A percentile compares a stretch with the other conserved stretches of the same genome.
These are phyloP conservation scores for Pterostichus madidus DNA, from an alignment of 2,888 invertebrate species.

Conservation along the genomic window DNA sequence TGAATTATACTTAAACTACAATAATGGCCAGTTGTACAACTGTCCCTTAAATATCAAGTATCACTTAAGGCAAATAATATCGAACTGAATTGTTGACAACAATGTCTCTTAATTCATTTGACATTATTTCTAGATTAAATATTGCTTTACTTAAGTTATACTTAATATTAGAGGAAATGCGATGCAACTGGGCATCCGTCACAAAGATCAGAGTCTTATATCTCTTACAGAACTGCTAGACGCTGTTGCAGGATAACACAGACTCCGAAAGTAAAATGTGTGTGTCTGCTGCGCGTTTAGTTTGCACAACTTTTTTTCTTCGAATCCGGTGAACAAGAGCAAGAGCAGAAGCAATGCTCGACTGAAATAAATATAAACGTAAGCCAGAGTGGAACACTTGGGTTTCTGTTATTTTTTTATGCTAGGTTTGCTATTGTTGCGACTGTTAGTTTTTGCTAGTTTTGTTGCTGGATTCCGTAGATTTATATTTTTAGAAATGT, in stretches of 20 bases:
- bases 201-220: constrained; percentile 15
- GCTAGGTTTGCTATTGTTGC: constrained; percentile 32
- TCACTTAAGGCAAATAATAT: too few relatives aligned
- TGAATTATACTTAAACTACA: too few relatives aligned
- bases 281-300: constrained; percentile 26
- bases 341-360: background rate
- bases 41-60: too few relatives aligned
- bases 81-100: too few relatives aligned
- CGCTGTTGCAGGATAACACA: background rate
- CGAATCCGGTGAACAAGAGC: too few relatives aligned
- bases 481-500: constrained; percentile 38
- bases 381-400: constrained; percentile 20
- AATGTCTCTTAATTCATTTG: too few relatives aligned
- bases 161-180: too few relatives aligned
- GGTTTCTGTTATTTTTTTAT: constrained; percentile 27
- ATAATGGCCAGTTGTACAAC: too few relatives aligned
- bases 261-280: constrained; percentile 36
- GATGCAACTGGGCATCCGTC: too few relatives aligned
- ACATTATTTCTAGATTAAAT: too few relatives aligned
- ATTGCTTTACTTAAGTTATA: too few relatives aligned
- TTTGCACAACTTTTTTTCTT: constrained; percentile 26
- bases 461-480: constrained; percentile 10
- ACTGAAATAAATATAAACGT: constrained; percentile 40
- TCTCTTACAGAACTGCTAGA: background rate
- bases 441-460: constrained; percentile 17